A percentile compares a stretch with the other conserved stretches of the same genome.
phyloP scores from a whole-genome alignment of 2,797 vertebrate genomes.

The Benthosema pterotum region DNA sequence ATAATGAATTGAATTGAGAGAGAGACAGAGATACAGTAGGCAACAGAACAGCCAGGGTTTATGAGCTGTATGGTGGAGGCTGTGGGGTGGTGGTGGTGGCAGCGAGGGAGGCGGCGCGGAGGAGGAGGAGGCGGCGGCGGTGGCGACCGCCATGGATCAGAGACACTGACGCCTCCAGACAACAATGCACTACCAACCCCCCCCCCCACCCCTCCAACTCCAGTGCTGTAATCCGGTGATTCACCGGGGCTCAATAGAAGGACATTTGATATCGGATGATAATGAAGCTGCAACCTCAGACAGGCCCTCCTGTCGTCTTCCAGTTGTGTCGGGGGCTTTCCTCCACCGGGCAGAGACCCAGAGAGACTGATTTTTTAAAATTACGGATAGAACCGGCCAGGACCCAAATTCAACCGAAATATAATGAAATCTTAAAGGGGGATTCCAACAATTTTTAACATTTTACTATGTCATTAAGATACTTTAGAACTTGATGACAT shows the following conservation, averaged over 20 bases:
- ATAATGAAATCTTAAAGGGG: too few species aligned
- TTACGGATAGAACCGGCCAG: too few species aligned
- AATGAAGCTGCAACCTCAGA: conserved; percentile 72
- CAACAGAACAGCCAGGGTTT: too few species aligned
- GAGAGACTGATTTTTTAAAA: too few species aligned
- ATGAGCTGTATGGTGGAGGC: too few species aligned
- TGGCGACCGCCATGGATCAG: conserved; percentile 53
- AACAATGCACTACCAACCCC: conserved; percentile 71
- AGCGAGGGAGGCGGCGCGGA: conserved; percentile 23
- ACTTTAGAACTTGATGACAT: too few species aligned
- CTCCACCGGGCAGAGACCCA: conserved; percentile 57
- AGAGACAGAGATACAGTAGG: too few species aligned
- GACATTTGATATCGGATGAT: conserved; percentile 73
- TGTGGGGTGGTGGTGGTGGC: neutral
- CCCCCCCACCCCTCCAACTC: neutral
- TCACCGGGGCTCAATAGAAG: conserved; percentile 67
- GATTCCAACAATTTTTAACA: too few species aligned
- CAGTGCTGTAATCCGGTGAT: conserved; percentile 72
- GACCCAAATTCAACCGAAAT: neutral
- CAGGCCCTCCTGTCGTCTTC: conserved; percentile 62
- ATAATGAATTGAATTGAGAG: too few species aligned
- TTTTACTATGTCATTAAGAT: too few species aligned
- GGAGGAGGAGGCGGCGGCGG: conserved; percentile 15
- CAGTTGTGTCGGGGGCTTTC: conserved; percentile 57
- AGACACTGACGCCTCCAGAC: conserved; percentile 71